Evolutionary conservation across 1,140 invertebrate genomes (phyloP), one percentile per base, ranked within the genome.

Genomic region (Archegozetes longisetosus): DNA sequence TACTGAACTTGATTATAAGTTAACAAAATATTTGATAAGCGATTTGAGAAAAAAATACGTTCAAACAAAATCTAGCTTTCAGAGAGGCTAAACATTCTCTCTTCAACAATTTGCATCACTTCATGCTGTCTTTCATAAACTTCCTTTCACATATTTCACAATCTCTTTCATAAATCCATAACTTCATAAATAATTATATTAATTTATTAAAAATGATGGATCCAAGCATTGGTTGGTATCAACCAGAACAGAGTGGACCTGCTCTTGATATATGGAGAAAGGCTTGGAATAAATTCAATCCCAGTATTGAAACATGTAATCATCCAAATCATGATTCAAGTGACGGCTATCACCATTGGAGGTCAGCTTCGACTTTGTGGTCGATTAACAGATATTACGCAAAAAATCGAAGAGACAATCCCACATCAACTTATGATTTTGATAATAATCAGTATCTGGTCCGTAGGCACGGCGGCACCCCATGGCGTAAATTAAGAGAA

Each of bases 161-260:
- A n/a, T n/a, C n/a, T n/a, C n/a, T n/a, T n/a, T n/a, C n/a, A n/a
- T n/a, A n/a, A n/a, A n/a, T n/a, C n/a, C n/a, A n/a, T n/a, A n/a
- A n/a, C n/a, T n/a, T n/a, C n/a, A n/a, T n/a, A n/a, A n/a, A n/a
- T n/a, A n/a, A n/a, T n/a, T n/a, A n/a, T n/a, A n/a, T n/a, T n/a
- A n/a, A n/a, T n/a, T n/a, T n/a, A n/a, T 28, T n/a, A 13, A 29
- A 60, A 52, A 50, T 60, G 80, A 94, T 94, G 89, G 89, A 93
- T 89, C 86, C 88, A 75, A 84, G 82, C 77, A 87, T 91, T 76
- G 86, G 84, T 79, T 93, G 88, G 88, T 89, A 84, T 82, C 88
- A 91, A 80, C 88, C 88, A 73, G 91, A 95, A 82, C 90, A 95
- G 79, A 82, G 86, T 78, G 90, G 90, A 76, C 86, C 86, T 76